Percentiles rank a stretch among this genome's conserved stretches.
Conservation (phyloP, 2,113 vertebrate genomes). For the Zosterops borbonicus region DNA sequence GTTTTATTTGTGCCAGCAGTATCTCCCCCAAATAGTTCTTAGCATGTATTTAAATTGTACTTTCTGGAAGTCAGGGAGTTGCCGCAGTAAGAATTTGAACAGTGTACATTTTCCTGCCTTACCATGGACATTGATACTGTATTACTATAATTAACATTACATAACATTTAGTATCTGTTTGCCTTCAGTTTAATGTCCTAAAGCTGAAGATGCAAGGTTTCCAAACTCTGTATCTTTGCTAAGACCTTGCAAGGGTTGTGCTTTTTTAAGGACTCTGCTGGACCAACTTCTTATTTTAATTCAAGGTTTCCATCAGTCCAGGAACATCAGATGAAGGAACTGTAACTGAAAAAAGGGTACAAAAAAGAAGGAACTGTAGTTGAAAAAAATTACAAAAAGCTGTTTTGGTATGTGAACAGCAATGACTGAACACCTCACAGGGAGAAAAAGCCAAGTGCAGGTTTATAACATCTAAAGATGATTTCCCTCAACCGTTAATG, state of each 20-base stretch:
- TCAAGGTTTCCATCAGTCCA: neutral
- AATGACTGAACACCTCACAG: neutral
- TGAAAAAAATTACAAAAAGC: neutral
- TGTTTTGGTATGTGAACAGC: neutral
- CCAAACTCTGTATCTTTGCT: neutral
- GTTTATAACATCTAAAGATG: neutral
- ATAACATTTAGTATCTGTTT: neutral
- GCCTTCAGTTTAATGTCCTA: neutral
- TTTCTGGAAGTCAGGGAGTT: neutral
- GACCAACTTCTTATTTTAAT: neutral
- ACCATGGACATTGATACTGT: neutral
- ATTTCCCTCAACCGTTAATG: neutral
- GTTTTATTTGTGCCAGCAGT: neutral
- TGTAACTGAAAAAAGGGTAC: neutral
- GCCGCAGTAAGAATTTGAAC: neutral
- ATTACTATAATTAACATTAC: neutral
- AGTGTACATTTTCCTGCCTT: neutral
- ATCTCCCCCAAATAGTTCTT: neutral
- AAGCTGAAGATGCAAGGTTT: neutral
- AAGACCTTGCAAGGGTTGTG: neutral
- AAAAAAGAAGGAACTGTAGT: neutral
- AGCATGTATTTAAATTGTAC: neutral
- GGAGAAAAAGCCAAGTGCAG: neutral
- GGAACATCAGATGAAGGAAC: neutral
- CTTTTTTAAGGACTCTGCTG: neutral